Base-by-base conservation (phyloP, 2,797 vertebrate genomes). In the Macropus fuliginosus region DNA sequence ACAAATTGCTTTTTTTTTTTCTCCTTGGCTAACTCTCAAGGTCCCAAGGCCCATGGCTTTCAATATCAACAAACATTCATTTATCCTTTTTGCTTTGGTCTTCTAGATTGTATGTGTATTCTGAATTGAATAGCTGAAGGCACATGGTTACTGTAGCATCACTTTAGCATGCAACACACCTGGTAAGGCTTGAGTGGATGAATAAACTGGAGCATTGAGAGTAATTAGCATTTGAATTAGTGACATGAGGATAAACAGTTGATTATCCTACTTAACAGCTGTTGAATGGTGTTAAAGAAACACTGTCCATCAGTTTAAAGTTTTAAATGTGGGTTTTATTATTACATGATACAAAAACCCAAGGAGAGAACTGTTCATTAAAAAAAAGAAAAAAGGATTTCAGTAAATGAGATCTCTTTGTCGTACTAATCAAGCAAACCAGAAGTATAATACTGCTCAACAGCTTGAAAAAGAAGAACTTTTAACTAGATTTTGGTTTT, bases 141-240 rank as follows among this genome's bases (percentile, higher is more conserved):
- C 54, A 24, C 21, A 56, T 59, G 96, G 96, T 96, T 13, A 0
- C 96, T 74, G 94, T 56, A 93, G 95, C 94, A 94, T 97, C 95
- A 28, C 91, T 91, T 95, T 92, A 52, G 28, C 93, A 95, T 56
- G 92, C 95, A 62, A 74, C 0, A 0, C 97, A 98, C 97, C 98
- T 98, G 95, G 95, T 92, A 81, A 91, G 97, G 96, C 95, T 0
- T 6, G 57, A 95, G 4, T 95, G 91, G 95, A 95, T 97, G 97
- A 97, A 95, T 97, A 98, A 98, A 96, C 98, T 95, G 52, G 55
- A 91, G 94, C 95, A 97, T 97, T 81, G 96, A 96, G 54, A 95
- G 59, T 95, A 97, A 98, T 98, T 98, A 98, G 98, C 98, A 98
- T 98, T 93, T 98, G 98, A 98, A 98, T 98, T 98, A 98, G 96